Conservation (phyloP, 2,888 invertebrate genomes). For the Zaprionus lineosus region DNA sequence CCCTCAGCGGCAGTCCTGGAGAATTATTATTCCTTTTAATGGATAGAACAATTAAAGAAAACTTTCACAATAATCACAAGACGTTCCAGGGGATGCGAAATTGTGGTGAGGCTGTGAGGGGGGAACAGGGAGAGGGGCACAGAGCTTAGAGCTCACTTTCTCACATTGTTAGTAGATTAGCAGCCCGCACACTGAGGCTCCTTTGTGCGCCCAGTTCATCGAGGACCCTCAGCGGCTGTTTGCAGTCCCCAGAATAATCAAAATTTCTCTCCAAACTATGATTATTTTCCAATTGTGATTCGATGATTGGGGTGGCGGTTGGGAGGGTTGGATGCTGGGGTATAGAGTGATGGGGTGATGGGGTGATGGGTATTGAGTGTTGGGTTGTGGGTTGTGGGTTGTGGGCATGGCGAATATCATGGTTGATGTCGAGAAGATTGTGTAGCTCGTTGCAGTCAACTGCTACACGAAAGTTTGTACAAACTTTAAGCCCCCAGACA, state of each 20-base stretch:
- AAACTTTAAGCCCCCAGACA: slow-evolving; percentile 46
- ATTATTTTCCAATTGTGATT: slow-evolving; percentile 63
- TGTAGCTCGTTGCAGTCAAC: slow-evolving; percentile 41
- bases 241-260: slow-evolving; percentile 60
- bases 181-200: slow-evolving; percentile 19
- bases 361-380: too few species aligned
- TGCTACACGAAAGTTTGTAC: slow-evolving; percentile 32
- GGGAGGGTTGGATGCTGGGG: too few species aligned
- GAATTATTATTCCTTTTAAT: too few species aligned
- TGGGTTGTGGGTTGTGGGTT: too few species aligned
- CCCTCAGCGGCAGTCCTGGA: too few species aligned
- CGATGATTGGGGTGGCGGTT: background rate
- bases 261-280: slow-evolving; percentile 53
- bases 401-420: too few species aligned
- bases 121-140: too few species aligned
- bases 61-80: too few species aligned
- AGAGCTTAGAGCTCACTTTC: slow-evolving; percentile 35
- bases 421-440: background rate
- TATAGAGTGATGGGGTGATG: too few species aligned
- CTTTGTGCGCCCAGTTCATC: background rate
- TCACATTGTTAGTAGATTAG: slow-evolving; percentile 57
- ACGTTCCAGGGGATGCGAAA: too few species aligned
- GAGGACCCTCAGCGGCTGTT: slow-evolving; percentile 44
- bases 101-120: too few species aligned
- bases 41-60: too few species aligned